Evolutionary conservation across 64 coral and sea anemone genomes (phyloP).

Genomic region (Porites lutea): DNA sequence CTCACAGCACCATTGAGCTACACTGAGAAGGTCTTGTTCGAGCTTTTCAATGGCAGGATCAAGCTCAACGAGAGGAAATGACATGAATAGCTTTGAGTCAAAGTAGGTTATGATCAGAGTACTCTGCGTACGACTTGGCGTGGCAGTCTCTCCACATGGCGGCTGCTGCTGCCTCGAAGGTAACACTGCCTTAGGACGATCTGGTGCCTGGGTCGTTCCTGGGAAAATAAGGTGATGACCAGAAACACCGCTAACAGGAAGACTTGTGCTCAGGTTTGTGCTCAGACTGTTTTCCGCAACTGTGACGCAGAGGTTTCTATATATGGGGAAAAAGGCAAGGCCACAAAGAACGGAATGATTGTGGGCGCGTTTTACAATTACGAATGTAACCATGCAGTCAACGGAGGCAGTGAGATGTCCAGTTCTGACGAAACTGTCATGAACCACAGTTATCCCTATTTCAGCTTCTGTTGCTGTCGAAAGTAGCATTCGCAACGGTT

Average conservation of each 20-base stretch:
- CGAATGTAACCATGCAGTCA: not conserved
- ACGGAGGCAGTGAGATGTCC: slow-evolving; percentile 59
- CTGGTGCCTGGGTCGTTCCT: not conserved
- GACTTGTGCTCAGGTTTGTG: not conserved
- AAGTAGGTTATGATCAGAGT: not conserved
- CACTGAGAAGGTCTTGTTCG: too few species aligned
- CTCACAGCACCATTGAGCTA: too few species aligned
- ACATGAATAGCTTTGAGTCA: too few species aligned
- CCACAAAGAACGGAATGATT: too few species aligned
- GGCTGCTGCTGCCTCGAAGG: slow-evolving; percentile 62
- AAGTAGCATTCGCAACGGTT: not conserved
- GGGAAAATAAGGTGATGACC: slow-evolving; percentile 44
- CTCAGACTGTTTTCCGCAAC: slow-evolving; percentile 3
- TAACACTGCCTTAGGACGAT: not conserved
- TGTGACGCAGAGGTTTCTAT: too few species aligned
- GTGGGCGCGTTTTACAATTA: slow-evolving; percentile 58
- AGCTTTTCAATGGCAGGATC: too few species aligned
- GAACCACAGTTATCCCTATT: not conserved
- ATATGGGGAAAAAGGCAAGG: too few species aligned
- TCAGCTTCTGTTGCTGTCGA: slow-evolving; percentile 64
- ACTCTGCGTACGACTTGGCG: not conserved
- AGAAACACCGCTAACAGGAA: slow-evolving; percentile 9
- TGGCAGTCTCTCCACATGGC: not conserved
- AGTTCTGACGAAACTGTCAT: not conserved
- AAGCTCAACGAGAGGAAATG: too few species aligned